Evolutionary conservation across 2,113 vertebrate species (phyloP).

Genomic region (Arenaria interpres): DNA sequence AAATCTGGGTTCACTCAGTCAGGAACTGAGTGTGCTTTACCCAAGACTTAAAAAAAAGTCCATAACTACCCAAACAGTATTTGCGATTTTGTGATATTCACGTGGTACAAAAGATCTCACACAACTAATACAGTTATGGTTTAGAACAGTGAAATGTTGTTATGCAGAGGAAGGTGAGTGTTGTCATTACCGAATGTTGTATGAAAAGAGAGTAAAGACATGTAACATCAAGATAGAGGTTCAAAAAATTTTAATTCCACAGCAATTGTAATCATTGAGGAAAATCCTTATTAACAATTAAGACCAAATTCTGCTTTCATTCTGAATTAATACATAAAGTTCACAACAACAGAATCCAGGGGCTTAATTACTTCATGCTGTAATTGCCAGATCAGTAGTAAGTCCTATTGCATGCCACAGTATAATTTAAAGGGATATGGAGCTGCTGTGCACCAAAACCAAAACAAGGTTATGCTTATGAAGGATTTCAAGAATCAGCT

Average conservation of each 20-base stretch:
- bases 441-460: not conserved
- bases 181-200: not conserved
- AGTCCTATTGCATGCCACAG: not conserved
- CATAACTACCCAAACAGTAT: not conserved
- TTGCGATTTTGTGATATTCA: not conserved
- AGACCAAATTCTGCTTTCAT: not conserved
- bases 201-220: not conserved
- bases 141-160: not conserved
- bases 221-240: not conserved
- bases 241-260: not conserved
- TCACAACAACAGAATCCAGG: not conserved
- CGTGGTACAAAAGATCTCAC: not conserved
- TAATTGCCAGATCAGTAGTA: not conserved
- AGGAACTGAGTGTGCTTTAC: not conserved
- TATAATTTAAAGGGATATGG: not conserved
- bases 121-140: not conserved
- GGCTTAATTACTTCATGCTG: not conserved
- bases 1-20: not conserved
- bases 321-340: not conserved
- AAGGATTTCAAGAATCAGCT: not conserved
- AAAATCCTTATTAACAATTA: not conserved
- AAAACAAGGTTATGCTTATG: not conserved
- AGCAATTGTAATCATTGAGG: not conserved
- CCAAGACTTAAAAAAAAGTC: not conserved
- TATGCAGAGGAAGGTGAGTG: not conserved